Evolutionary conservation across 92 coral and sea anemone genomes (phyloP).

Genomic region (Palythoa grandis): DNA sequence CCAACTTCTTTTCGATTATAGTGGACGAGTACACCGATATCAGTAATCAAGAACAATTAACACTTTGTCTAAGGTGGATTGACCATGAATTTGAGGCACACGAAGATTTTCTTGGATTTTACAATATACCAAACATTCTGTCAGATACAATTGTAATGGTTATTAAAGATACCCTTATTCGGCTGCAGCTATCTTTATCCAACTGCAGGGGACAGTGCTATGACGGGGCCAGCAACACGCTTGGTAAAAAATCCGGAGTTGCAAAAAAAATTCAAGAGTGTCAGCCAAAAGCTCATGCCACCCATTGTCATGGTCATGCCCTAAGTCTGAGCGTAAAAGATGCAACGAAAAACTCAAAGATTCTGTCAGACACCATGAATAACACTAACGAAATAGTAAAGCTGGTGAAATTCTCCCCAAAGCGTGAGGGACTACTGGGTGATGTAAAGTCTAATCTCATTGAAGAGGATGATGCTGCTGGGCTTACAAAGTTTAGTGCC

Average conservation of each 20-base stretch:
- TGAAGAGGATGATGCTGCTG: conserved; percentile 53
- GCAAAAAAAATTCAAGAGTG: conserved; percentile 56
- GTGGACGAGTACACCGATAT: conserved; percentile 37
- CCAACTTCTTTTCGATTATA: conserved; percentile 38
- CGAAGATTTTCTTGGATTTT: conserved; percentile 49
- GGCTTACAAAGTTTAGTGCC: conserved; percentile 42
- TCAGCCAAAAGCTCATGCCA: conserved; percentile 64
- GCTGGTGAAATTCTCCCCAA: conserved; percentile 63
- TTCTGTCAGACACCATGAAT: conserved; percentile 63
- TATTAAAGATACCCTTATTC: conserved; percentile 48
- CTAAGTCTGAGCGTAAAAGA: conserved; percentile 57
- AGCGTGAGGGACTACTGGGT: conserved; percentile 52
- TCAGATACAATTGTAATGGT: conserved; percentile 46
- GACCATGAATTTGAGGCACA: conserved; percentile 43
- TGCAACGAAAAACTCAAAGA: conserved; percentile 57
- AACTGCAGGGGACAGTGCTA: conserved; percentile 49
- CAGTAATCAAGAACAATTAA: conserved; percentile 47
- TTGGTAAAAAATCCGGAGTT: conserved; percentile 49
- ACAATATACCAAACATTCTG: conserved; percentile 45
- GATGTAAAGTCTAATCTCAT: conserved; percentile 54
- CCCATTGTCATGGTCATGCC: conserved; percentile 64
- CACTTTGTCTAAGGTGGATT: conserved; percentile 48
- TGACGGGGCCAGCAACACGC: conserved; percentile 53
- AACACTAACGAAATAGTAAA: conserved; percentile 58
- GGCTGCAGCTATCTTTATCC: conserved; percentile 44